Base-by-base conservation (phyloP, 2,888 invertebrate genomes). In the Epirrhoe tristata region DNA sequence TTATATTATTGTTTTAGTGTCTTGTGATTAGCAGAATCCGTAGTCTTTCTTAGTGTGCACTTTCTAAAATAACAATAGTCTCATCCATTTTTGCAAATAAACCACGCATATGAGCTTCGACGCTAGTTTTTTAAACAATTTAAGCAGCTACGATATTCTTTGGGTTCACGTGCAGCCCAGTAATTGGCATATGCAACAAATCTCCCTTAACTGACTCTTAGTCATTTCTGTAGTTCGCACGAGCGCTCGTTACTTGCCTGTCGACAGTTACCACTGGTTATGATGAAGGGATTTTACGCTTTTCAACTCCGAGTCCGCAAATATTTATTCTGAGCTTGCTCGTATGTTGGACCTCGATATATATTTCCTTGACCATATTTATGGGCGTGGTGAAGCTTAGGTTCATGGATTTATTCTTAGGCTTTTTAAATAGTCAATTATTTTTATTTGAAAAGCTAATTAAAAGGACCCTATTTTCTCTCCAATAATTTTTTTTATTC, bases 171-270 rank as follows among this genome's bases (percentile, higher is more conserved):
- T 73, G 76, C 74, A 73, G 69, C 72, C 72, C 73, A 73, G 75
- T 81, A 81, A 81, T 81, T 81, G 81, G 81, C 81, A 75, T 80
- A 80, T 73, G 76, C 79, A 79, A 80, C 81, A 78, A 81, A 81
- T 79, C 77, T 74, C 73, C 74, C 54, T 75, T 75, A 75, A 74
- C 74, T 70, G 71, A 67, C 77, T 66, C 73, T 81, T 78, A 81
- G 74, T 81, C 81, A 81, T 81, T 77, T 76, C 77, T 76, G 71
- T 75, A 72, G 67, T 74, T 72, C 69, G 74, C 61, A 43, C 39
- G 39, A 43, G 39, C 4, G 63, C 63, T 70, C 64, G 67, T 65
- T 61, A 66, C 61, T 67, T 65, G 65, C 52, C 69, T 66, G 69
- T 67, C 68, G 58, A 58, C 68, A 64, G 34, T 58, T 61, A 24